These are phyloP conservation scores for Keiferia lycopersicella DNA, from an alignment of 2,888 invertebrate genomes.

Conservation along the genomic window DNA sequence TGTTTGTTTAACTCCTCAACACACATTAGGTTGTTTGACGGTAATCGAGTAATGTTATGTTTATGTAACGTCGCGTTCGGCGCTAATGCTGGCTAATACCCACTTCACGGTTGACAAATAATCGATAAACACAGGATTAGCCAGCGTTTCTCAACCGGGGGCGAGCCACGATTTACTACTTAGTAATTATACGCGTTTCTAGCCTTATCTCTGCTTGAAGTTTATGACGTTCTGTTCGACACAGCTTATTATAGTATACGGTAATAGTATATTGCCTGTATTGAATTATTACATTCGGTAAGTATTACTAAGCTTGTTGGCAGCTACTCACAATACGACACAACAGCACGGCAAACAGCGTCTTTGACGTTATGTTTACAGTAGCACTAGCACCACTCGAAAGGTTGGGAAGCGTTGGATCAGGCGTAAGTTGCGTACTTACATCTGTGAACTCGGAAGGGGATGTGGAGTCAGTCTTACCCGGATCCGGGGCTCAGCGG, in stretches of 20 bases:
- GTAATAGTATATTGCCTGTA: not conserved
- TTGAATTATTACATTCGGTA: not conserved
- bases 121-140: conserved; percentile 35
- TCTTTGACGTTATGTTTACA: not conserved
- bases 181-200: conserved; percentile 1
- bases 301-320: not conserved
- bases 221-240: not conserved
- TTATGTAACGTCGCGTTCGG: conserved; percentile 59
- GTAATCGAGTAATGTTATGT: conserved; percentile 68
- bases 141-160: conserved; percentile 5
- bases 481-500: conserved; percentile 12
- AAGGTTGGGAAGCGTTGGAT: not conserved
- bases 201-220: not conserved
- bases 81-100: conserved; percentile 54
- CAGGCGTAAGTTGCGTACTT: conserved; percentile 14
- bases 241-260: not conserved
- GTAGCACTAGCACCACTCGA: not conserved
- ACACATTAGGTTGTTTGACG: conserved; percentile 67
- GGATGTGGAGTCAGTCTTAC: conserved; percentile 20
- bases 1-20: conserved; percentile 46
- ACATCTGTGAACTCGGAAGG: conserved; percentile 17
- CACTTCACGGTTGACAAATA: conserved; percentile 53
- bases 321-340: not conserved
- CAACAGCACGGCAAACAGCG: not conserved
- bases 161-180: conserved; percentile 4